A percentile compares a stretch with the other conserved stretches of the same genome.
Evolutionary conservation across 2,888 invertebrate species (phyloP).

Genomic region (Sphaeridia pumilis): DNA sequence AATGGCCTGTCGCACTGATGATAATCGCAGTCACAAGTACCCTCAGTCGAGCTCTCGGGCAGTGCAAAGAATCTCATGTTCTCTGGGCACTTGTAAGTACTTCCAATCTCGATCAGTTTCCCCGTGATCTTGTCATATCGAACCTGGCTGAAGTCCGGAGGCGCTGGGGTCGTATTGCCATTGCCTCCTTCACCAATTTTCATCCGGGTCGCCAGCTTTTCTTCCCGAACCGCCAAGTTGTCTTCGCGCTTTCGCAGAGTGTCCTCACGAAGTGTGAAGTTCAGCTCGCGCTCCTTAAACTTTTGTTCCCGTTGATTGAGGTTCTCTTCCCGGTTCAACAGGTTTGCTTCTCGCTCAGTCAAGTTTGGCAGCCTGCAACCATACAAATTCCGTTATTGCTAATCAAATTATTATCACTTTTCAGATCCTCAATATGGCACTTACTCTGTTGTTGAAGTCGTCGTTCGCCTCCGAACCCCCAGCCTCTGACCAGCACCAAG

Average conservation of each 20-base stretch:
- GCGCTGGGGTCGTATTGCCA: not conserved
- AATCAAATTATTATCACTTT: too few species aligned
- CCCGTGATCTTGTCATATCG: conserved; percentile 22
- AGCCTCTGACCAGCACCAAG: not conserved
- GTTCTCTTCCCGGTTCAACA: conserved; percentile 3
- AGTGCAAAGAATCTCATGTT: conserved; percentile 35
- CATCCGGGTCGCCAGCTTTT: not conserved
- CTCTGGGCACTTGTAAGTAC: conserved; percentile 21
- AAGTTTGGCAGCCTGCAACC: conserved; percentile 34
- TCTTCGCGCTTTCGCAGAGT: conserved; percentile 3
- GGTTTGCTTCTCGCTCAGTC: conserved; percentile 9
- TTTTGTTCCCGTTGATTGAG: conserved; percentile 2
- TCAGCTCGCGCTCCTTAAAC: conserved; percentile 8
- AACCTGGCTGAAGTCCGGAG: conserved; percentile 18
- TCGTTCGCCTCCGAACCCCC: not conserved
- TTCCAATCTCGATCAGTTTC: conserved; percentile 19
- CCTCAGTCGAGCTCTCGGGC: conserved; percentile 25
- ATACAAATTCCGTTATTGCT: too few species aligned
- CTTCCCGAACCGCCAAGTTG: conserved; percentile 2
- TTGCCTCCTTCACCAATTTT: not conserved
- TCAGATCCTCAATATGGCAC: not conserved
- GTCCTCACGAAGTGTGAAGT: conserved; percentile 10
- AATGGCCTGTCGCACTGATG: conserved; percentile 29
- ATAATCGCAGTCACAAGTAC: conserved; percentile 34
- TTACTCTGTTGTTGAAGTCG: not conserved